phyloP scores from a whole-genome alignment of 1,140 invertebrate genomes.

The Zaprionus tsacasi region DNA sequence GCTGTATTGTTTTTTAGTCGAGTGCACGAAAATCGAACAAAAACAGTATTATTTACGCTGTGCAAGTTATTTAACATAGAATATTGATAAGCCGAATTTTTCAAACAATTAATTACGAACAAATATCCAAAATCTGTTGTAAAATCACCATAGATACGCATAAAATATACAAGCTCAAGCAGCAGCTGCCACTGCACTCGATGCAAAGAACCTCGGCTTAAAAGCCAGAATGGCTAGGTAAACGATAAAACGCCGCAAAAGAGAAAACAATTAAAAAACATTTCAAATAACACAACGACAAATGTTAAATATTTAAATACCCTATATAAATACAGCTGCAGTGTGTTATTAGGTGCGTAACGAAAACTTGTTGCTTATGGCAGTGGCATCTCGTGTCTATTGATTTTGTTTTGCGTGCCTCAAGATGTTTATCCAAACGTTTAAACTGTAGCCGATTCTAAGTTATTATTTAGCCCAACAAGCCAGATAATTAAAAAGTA shows the following conservation, averaged over 20 bases:
- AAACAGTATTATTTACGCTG: slow-evolving; percentile 39
- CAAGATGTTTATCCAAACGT: slow-evolving; percentile 1
- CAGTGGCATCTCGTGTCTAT: neutral
- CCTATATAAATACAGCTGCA: neutral
- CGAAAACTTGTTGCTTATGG: slow-evolving; percentile 24
- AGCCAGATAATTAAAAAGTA: neutral
- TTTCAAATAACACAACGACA: neutral
- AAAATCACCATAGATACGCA: neutral
- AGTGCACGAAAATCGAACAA: slow-evolving; percentile 29
- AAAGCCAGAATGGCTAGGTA: slow-evolving; percentile 19
- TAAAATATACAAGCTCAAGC: neutral
- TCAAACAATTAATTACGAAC: slow-evolving; percentile 2
- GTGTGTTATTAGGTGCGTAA: slow-evolving; percentile 3
- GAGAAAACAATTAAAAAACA: slow-evolving; percentile 23
- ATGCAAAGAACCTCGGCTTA: slow-evolving; percentile 22
- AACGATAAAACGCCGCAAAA: slow-evolving; percentile 11
- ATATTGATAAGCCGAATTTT: slow-evolving; percentile 6
- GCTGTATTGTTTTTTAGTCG: slow-evolving; percentile 36
- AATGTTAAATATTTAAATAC: slow-evolving; percentile 6
- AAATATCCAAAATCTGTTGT: neutral
- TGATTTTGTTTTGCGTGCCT: slow-evolving; percentile 14
- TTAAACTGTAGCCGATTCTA: neutral
- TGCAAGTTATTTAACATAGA: slow-evolving; percentile 10
- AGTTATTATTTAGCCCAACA: neutral
- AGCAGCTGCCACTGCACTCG: slow-evolving; percentile 15